These are phyloP conservation scores for Eudorcas thomsonii DNA, from an alignment of 2,113 vertebrate genomes.

Conservation along the genomic window DNA sequence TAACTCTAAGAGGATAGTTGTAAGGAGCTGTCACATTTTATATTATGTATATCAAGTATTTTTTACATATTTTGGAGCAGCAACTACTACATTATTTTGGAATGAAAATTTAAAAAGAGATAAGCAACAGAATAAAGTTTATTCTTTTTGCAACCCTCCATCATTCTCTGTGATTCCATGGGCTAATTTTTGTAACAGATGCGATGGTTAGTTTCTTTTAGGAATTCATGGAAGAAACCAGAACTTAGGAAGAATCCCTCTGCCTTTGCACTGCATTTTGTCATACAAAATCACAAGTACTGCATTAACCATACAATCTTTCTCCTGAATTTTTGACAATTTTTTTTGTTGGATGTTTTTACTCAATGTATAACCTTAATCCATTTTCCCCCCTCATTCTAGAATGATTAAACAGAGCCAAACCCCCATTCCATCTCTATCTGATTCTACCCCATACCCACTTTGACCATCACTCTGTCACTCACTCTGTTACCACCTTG, in stretches of 20 bases:
- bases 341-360: background rate
- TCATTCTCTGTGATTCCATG: background rate
- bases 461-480: background rate
- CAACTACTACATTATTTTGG: background rate
- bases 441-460: rapidly evolving
- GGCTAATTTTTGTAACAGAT: background rate
- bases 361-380: background rate
- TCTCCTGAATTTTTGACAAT: background rate
- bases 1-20: background rate
- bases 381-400: background rate
- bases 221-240: background rate
- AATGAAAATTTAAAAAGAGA: background rate
- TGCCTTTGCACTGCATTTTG: background rate
- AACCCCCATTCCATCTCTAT: background rate
- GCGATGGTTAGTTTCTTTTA: background rate
- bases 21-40: background rate
- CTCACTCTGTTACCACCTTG: background rate
- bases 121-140: background rate
- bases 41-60: background rate
- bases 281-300: background rate
- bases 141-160: background rate
- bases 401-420: background rate
- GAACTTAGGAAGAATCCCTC: background rate
- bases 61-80: background rate
- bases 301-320: background rate